Base-by-base conservation (phyloP, 2,888 invertebrate genomes). In the Apodemia hepburni region DNA sequence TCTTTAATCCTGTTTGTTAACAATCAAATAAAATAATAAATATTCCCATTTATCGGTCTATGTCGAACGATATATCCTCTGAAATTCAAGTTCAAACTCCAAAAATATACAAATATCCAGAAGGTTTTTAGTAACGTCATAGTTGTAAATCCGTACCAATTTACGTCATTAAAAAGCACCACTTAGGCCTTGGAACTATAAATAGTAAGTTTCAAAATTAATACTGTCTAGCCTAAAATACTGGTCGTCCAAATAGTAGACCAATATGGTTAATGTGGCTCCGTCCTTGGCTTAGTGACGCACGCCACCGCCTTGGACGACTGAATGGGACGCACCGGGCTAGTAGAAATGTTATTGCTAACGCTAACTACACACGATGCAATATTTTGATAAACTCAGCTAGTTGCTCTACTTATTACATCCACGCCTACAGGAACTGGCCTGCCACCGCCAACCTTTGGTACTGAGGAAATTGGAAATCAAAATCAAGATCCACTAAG, bases 251-350 rank as follows among this genome's bases (percentile, higher is more conserved):
- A 83, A 83, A 81, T 80, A 82, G 76, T 74, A 73, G 66, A 61
- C 69, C 66, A 73, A 69, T 72, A 70, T 70, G 70, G 68, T 66
- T 70, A 70, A 68, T 66, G 64, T 65, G 65, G 49, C 61, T 58
- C 11, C 29, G 58, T 57, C 61, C 58, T 61, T 58, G 58, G 9
- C 6, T 45, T 22, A 7, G 61, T 61, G 61, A 61, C 61, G 61
- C 85, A 84, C 77, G 64, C 64, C 58, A 64, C 77, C 68, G 75
- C 84, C 84, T 82, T 85, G 82, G 70, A 12, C 66, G 71, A 66
- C 69, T 72, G 68, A 74, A 75, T 70, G 68, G 72, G 70, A 70
- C 70, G 64, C 67, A 71, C 69, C 66, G 27, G 8, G 12, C 6
- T 35, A 8, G 54, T 22, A 38, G 42, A 15, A n/a, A 42, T 38